Evolutionary conservation across 2,113 vertebrate genomes (phyloP), one percentile per base, ranked within the genome.

Genomic region (Sula dactylatra): DNA sequence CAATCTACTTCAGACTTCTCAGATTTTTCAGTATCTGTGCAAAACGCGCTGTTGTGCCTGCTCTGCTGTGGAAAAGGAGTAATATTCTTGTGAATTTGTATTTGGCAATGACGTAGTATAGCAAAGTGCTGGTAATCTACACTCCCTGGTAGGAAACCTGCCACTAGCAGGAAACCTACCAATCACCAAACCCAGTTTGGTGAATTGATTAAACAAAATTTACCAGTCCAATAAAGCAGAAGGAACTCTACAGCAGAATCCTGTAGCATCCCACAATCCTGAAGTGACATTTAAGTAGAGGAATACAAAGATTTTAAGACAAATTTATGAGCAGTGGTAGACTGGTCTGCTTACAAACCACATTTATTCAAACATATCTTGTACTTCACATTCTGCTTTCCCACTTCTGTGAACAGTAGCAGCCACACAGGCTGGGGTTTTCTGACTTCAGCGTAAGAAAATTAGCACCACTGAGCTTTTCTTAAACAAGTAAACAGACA

Each of bases 371-470:
- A 74, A 86, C 2, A 1, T 16, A 56, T 19, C 64, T 92, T 69
- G 19, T 61, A 69, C 45, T 24, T 92, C 59, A 31, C 14, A n/a
- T 81, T 84, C 55, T 59, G 36, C 24, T 76, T 49, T 87, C 56
- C 11, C 18, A 27, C 16, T 82, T 31, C 16, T 40, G 26, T 26
- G 21, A 92, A 59, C 34, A 54, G 26, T 6, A 82, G 36, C 54
- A 76, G 74, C 11, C 62, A 42, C 22, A n/a, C 4, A 36, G 88
- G 6, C 16, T 50, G 17, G 4, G 15, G 0, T 0, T 1, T 1
- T 18, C 47, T 58, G 1, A 29, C 21, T 77, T 80, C 27, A 80
- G 12, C 9, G 0, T 25, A 55, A 84, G 44, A 61, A 88, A 86
- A 84, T 7, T 9, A 93, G 22, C 14, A 71, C 16, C 38, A 55